Conservation (phyloP, 35 echinoderm and acorn worm genomes). For the Apostichopus japonicus region DNA sequence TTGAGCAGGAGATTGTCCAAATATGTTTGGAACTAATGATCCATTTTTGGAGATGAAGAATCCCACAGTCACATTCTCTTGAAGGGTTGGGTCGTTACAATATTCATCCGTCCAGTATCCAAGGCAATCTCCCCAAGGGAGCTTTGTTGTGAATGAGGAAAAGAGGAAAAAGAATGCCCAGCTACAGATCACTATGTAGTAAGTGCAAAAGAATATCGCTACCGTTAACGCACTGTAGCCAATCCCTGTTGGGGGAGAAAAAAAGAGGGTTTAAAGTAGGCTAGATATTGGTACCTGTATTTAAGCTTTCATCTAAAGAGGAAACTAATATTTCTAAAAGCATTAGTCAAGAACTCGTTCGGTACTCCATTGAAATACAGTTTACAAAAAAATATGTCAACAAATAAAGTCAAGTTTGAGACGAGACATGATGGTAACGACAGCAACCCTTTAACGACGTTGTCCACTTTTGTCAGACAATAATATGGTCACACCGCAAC, state of each 20-base stretch:
- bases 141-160: conserved; percentile 64
- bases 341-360: no score
- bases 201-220: conserved; percentile 71
- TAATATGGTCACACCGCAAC: no score
- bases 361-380: no score
- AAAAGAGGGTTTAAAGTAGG: neutral
- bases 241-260: conserved; percentile 49
- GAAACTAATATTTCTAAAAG: no score
- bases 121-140: conserved; percentile 73
- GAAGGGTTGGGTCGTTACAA: conserved; percentile 67
- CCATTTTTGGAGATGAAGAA: conserved; percentile 64
- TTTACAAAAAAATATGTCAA: no score
- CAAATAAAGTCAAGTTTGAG: no score
- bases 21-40: conserved; percentile 28
- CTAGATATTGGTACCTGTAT: neutral
- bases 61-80: conserved; percentile 43
- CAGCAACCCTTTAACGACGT: no score
- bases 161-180: conserved; percentile 87
- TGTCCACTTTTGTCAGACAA: no score
- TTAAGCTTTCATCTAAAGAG: no score
- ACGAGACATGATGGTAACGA: no score
- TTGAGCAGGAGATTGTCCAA: conserved; percentile 79
- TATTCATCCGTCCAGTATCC: conserved; percentile 72
- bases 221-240: conserved; percentile 79
- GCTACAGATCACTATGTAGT: conserved; percentile 86